Conservation (phyloP, 2,797 vertebrate genomes). For the Tinamus major region DNA sequence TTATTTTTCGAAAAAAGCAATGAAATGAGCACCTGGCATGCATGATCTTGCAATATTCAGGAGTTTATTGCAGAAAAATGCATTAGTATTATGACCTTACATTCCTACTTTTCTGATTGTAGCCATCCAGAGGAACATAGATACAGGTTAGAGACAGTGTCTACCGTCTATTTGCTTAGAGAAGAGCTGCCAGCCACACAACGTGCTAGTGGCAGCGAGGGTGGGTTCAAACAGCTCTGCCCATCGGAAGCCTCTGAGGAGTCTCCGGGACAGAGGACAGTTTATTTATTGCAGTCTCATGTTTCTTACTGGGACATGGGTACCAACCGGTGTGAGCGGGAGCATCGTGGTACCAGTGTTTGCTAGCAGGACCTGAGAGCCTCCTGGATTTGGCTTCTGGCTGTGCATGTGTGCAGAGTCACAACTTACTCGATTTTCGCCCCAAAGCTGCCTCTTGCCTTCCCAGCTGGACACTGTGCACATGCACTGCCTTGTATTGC, state of each 20-base stretch:
- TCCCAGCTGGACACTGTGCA: background rate
- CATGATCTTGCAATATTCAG: constrained; percentile 40
- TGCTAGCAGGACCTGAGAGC: background rate
- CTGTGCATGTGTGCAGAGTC: background rate
- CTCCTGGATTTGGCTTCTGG: background rate
- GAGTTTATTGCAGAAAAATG: constrained; percentile 48
- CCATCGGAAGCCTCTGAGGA: background rate
- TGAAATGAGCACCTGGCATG: constrained; percentile 43
- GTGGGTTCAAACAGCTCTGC: background rate
- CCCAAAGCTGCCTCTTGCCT: background rate
- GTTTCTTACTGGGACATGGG: background rate
- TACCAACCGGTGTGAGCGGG: background rate
- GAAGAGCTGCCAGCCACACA: constrained; percentile 56
- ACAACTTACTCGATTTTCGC: too few relatives aligned
- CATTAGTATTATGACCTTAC: constrained; percentile 64
- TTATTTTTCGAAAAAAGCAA: background rate
- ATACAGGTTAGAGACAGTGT: constrained; percentile 74
- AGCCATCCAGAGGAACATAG: constrained; percentile 76
- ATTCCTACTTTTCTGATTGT: constrained; percentile 73
- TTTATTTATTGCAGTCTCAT: background rate
- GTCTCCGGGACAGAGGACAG: background rate
- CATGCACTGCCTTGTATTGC: background rate
- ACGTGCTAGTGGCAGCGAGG: constrained; percentile 24
- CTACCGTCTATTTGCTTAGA: constrained; percentile 65
- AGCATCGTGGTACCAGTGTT: background rate